Percentiles rank a stretch among this genome's conserved stretches.
These are phyloP conservation scores for Drosophila yooni DNA, from an alignment of 2,888 invertebrate genomes.

Conservation along the genomic window DNA sequence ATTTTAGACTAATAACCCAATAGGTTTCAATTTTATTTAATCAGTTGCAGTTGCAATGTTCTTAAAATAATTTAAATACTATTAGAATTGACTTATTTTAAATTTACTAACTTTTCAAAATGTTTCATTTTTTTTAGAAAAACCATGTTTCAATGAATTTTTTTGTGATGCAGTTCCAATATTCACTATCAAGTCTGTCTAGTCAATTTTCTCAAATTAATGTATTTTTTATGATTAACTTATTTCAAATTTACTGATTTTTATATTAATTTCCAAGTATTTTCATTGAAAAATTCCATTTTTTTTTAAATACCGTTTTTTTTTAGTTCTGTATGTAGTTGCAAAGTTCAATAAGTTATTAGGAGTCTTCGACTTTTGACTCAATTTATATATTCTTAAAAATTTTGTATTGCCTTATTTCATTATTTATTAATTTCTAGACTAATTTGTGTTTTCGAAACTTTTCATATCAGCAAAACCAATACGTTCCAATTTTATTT, in stretches of 20 bases:
- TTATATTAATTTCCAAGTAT: background rate
- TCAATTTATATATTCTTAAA: too few species aligned
- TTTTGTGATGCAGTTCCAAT: too few species aligned
- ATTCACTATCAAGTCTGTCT: too few species aligned
- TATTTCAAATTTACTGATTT: background rate
- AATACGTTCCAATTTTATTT: background rate
- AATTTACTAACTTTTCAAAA: too few species aligned
- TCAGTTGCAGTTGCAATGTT: background rate
- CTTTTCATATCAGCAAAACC: background rate
- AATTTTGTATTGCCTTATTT: too few species aligned
- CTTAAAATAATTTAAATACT: background rate
- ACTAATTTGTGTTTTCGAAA: background rate
- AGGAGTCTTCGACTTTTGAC: too few species aligned
- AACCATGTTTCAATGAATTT: too few species aligned
- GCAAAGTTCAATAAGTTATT: too few species aligned
- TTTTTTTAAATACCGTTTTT: too few species aligned
- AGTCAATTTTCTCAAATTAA: background rate
- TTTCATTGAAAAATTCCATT: background rate
- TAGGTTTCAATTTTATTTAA: background rate
- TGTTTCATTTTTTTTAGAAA: too few species aligned
- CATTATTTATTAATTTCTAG: background rate
- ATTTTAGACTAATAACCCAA: background rate
- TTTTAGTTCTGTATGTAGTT: too few species aligned
- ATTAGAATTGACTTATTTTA: too few species aligned
- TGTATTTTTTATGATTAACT: background rate